Evolutionary conservation across 2,888 invertebrate genomes (phyloP).

Genomic region (Agrochola lychnidis): DNA sequence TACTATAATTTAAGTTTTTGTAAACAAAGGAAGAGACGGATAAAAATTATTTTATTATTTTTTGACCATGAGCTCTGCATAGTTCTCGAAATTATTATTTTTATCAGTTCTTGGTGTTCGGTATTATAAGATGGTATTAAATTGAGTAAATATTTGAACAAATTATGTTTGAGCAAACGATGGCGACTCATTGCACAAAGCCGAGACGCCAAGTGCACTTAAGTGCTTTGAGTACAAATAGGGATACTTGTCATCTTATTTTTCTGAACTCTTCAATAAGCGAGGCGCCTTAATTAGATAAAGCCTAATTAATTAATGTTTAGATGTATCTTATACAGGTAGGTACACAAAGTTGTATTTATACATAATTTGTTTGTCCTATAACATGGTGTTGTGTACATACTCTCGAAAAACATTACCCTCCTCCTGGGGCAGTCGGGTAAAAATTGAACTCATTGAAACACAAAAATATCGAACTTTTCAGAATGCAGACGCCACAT

Average conservation of each 20-base stretch:
- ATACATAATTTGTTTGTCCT: background rate
- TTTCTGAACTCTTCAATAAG: background rate
- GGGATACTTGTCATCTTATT: background rate
- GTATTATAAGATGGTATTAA: conserved; percentile 5
- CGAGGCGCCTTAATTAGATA: background rate
- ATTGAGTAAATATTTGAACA: conserved; percentile 31
- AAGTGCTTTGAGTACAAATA: conserved; percentile 15
- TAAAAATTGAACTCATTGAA: background rate
- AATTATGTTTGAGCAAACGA: conserved; percentile 27
- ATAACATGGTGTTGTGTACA: background rate
- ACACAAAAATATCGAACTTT: background rate
- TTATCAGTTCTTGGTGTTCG: background rate
- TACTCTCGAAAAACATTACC: background rate
- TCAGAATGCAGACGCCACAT: background rate
- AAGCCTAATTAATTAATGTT: background rate
- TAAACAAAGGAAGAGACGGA: conserved; percentile 35
- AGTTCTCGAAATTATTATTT: background rate
- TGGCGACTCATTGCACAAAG: conserved; percentile 14
- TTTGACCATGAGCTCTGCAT: conserved; percentile 15
- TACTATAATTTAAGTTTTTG: conserved; percentile 43
- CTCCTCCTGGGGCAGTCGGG: background rate
- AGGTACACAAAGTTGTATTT: background rate
- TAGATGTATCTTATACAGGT: background rate
- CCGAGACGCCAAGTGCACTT: conserved; percentile 8
- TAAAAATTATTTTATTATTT: conserved; percentile 6